A percentile compares a stretch with the other conserved stretches of the same genome.
Evolutionary conservation across 2,797 vertebrate genomes (phyloP).

Genomic region (Phrynocephalus forsythii): DNA sequence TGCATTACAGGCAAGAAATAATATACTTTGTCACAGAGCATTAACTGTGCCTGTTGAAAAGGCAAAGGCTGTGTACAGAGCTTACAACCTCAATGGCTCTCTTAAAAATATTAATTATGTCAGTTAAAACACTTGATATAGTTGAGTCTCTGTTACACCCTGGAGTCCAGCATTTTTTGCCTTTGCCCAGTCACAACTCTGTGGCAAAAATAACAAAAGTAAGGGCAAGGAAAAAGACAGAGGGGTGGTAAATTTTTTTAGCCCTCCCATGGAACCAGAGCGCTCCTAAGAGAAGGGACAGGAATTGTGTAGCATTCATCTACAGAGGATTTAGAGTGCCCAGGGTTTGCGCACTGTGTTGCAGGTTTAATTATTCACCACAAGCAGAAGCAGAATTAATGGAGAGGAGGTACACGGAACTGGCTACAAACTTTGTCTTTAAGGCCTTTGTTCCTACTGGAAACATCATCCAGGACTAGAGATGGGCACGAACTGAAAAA

Average conservation of each 20-base stretch:
- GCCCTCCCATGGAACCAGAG: background rate
- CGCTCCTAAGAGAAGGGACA: no score
- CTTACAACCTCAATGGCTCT: constrained; percentile 62
- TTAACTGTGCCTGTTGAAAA: constrained; percentile 75
- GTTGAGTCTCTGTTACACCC: constrained; percentile 1
- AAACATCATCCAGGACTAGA: no score
- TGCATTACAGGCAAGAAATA: constrained; percentile 78
- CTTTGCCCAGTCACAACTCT: background rate
- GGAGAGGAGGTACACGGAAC: background rate
- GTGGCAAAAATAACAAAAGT: background rate
- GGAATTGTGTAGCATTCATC: background rate
- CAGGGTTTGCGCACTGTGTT: background rate
- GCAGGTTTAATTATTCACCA: background rate
- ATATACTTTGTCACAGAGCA: constrained; percentile 78
- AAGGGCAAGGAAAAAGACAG: background rate
- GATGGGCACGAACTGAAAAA: no score
- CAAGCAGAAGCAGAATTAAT: background rate
- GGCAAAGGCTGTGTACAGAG: constrained; percentile 70
- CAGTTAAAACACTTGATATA: constrained; percentile 57
- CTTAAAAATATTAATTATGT: constrained; percentile 78
- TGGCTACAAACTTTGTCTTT: no score
- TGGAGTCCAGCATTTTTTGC: constrained; percentile 21
- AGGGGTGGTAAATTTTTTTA: no score
- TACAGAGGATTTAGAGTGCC: background rate
- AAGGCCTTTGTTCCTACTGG: no score